A percentile compares a stretch with the other conserved stretches of the same genome.
These are phyloP conservation scores for Cosmia trapezina DNA, from an alignment of 2,888 invertebrate genomes.

Conservation along the genomic window DNA sequence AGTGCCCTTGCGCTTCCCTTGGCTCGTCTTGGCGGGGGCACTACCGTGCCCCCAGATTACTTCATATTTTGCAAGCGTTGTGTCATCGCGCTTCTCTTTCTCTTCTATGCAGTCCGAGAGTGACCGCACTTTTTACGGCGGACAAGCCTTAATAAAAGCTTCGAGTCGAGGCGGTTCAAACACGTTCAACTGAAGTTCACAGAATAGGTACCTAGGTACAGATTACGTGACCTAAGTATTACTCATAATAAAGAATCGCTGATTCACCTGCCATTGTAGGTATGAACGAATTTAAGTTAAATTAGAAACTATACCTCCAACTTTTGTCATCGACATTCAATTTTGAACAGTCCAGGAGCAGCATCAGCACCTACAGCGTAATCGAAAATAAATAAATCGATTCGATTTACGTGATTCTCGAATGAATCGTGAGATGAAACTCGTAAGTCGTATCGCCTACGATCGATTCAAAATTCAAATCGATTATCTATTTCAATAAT, in stretches of 20 bases:
- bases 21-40: too few species aligned
- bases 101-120: too few species aligned
- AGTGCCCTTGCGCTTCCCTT: too few species aligned
- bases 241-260: neutral
- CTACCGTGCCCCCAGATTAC: too few species aligned
- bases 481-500: conserved; percentile 52
- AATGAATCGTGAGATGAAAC: conserved; percentile 58
- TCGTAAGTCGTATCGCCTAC: conserved; percentile 47
- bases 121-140: too few species aligned
- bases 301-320: neutral
- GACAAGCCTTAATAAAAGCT: neutral
- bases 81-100: too few species aligned
- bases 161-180: neutral
- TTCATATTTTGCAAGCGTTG: too few species aligned
- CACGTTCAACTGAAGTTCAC: neutral
- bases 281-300: neutral
- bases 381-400: conserved; percentile 75
- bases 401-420: conserved; percentile 68
- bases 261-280: conserved; percentile 10
- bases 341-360: neutral
- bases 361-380: conserved; percentile 25
- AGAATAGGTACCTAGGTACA: neutral
- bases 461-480: conserved; percentile 59
- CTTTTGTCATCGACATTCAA: neutral
- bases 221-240: neutral